These are phyloP conservation scores for Ophion obscuratus DNA, from an alignment of 2,888 invertebrate species.

Conservation along the genomic window DNA sequence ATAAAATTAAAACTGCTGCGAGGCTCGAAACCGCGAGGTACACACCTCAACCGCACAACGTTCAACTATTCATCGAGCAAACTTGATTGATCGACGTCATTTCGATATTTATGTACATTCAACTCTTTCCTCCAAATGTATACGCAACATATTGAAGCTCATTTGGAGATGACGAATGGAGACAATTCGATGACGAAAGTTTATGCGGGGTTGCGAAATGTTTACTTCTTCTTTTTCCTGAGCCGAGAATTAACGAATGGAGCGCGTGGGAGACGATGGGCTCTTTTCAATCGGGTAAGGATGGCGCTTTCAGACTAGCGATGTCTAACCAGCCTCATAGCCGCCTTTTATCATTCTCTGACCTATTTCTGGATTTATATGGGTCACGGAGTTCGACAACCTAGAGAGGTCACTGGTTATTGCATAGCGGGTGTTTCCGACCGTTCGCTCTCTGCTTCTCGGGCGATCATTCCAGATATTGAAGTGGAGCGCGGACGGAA, in stretches of 20 bases:
- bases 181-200: neutral
- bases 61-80: neutral
- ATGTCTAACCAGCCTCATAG: conserved; percentile 16
- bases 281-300: neutral
- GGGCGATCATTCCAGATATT: neutral
- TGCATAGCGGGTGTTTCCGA: conserved; percentile 55
- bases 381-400: conserved; percentile 79
- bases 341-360: conserved; percentile 73
- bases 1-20: neutral
- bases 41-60: neutral
- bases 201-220: neutral
- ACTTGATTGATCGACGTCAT: neutral
- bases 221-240: neutral
- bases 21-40: neutral
- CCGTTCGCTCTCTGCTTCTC: neutral
- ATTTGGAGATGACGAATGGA: neutral
- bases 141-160: too few species aligned
- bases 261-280: neutral
- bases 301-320: neutral
- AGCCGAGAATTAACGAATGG: neutral
- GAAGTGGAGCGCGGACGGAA: too few species aligned
- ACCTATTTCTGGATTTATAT: conserved; percentile 77
- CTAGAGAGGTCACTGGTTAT: conserved; percentile 63
- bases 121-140: neutral
- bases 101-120: neutral